Evolutionary conservation across 1,140 invertebrate species (phyloP).

Genomic region (Teleogryllus occipitalis): DNA sequence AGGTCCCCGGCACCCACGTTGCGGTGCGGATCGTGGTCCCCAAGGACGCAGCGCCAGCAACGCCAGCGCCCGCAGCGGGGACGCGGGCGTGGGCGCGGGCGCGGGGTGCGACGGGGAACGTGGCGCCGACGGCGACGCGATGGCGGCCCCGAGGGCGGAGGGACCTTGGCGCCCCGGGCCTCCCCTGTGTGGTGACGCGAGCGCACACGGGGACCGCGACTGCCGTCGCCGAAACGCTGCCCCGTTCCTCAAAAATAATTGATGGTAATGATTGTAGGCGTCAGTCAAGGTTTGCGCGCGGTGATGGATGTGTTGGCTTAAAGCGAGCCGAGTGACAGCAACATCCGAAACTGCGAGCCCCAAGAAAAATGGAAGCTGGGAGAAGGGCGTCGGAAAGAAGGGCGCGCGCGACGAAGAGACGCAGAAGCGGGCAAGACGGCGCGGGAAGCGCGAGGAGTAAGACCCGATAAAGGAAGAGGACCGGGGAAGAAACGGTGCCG

Average conservation of each 20-base stretch:
- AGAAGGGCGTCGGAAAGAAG: not conserved
- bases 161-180: too few species aligned
- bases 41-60: too few species aligned
- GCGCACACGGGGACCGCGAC: too few species aligned
- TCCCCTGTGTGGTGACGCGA: too few species aligned
- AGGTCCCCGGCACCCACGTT: too few species aligned
- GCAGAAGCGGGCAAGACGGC: not conserved
- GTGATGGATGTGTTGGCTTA: slow-evolving; percentile 3
- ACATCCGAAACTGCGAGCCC: not conserved
- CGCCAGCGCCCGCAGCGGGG: too few species aligned
- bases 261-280: slow-evolving; percentile 1
- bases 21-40: too few species aligned
- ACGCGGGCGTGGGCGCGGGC: not conserved
- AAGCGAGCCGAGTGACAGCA: not conserved
- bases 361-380: not conserved
- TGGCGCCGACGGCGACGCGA: not conserved
- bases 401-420: not conserved
- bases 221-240: not conserved
- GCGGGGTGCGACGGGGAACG: too few species aligned
- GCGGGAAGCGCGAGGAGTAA: not conserved
- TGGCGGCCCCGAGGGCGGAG: not conserved
- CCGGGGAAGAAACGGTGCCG: not conserved
- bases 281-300: not conserved
- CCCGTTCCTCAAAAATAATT: not conserved
- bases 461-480: not conserved